Percentiles rank a stretch among this genome's conserved stretches.
Conservation (phyloP, 2,888 invertebrate species). For the Hololepta plana region DNA sequence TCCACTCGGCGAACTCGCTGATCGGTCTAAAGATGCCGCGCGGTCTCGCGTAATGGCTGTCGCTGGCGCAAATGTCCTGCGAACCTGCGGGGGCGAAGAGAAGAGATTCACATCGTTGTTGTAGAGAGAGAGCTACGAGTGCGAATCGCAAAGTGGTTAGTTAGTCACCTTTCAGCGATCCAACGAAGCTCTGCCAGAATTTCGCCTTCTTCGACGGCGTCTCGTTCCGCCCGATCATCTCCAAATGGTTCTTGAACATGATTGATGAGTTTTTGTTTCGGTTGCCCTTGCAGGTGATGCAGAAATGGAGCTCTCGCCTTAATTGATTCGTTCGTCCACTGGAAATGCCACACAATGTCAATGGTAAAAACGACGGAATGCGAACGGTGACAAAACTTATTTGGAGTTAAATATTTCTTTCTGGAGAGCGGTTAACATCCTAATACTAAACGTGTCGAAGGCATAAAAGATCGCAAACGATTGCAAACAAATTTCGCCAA, state of each 20-base stretch:
- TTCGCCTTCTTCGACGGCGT: conserved; percentile 81
- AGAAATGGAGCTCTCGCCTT: conserved; percentile 24
- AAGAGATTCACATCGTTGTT: background rate
- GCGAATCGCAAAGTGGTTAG: background rate
- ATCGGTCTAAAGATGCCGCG: conserved; percentile 41
- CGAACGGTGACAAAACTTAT: too few species aligned
- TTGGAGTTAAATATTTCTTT: too few species aligned
- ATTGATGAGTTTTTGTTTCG: too few species aligned
- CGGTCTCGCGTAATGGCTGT: conserved; percentile 42
- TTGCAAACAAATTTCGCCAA: too few species aligned
- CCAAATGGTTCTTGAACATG: conserved; percentile 83
- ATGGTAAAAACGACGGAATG: too few species aligned
- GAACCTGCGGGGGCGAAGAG: conserved; percentile 44
- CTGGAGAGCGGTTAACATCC: too few species aligned
- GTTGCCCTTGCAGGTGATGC: too few species aligned
- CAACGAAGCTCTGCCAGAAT: conserved; percentile 87
- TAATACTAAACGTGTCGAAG: too few species aligned
- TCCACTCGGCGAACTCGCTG: conserved; percentile 59
- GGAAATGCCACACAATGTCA: too few species aligned
- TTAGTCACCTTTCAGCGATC: conserved; percentile 73
- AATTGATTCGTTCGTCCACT: conserved; percentile 61
- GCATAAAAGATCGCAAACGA: too few species aligned
- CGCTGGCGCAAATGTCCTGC: conserved; percentile 81
- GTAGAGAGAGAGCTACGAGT: background rate
- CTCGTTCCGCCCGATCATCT: conserved; percentile 88